A percentile compares a stretch with the other conserved stretches of the same genome.
Evolutionary conservation across 2,797 vertebrate genomes (phyloP).

Genomic region (Microctenopoma lineatum): DNA sequence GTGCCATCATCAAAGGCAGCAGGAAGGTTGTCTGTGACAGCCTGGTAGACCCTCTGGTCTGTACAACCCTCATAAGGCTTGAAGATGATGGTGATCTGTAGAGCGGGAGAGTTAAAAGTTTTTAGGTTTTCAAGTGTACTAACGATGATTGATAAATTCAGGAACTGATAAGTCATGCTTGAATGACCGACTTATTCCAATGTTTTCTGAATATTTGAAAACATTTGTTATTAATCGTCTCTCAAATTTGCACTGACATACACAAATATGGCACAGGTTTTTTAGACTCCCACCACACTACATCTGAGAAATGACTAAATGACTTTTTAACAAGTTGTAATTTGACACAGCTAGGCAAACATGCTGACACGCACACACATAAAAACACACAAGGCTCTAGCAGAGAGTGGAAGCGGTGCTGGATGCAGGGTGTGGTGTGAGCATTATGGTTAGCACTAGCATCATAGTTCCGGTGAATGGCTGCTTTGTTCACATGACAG

Average conservation of each 20-base stretch:
- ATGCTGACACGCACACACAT: conserved; percentile 51
- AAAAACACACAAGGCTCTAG: conserved; percentile 34
- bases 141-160: neutral
- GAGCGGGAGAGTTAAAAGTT: neutral
- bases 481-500: conserved; percentile 86
- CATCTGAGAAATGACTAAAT: conserved; percentile 69
- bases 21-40: conserved; percentile 92
- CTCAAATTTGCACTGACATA: neutral
- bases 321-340: conserved; percentile 78
- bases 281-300: conserved; percentile 49
- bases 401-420: conserved; percentile 57
- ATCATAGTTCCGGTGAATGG: conserved; percentile 85
- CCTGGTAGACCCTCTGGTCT: conserved; percentile 97
- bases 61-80: conserved; percentile 94
- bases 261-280: conserved; percentile 46
- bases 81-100: conserved; percentile 95
- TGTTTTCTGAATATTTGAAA: too few relatives aligned
- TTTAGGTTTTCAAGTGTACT: neutral
- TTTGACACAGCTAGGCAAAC: conserved; percentile 82
- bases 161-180: neutral
- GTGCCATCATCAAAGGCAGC: conserved; percentile 96
- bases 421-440: conserved; percentile 77
- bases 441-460: conserved; percentile 76
- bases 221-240: neutral
- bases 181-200: neutral